Base-by-base conservation (phyloP, 2,888 invertebrate genomes). In the Agapostemon virescens region DNA sequence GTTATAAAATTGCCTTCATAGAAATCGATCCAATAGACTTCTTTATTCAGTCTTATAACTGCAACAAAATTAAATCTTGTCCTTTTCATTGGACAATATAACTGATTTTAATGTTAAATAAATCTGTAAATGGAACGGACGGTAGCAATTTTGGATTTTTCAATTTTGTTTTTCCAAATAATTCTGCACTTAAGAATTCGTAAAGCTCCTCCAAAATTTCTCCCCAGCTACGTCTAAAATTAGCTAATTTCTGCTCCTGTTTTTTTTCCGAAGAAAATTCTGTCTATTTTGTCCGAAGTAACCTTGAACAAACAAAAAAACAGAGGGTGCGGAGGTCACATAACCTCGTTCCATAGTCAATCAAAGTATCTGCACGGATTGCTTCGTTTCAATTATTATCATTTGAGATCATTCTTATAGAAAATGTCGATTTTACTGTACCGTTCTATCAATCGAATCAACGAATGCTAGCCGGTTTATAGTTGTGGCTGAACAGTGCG, bases 291-390 rank as follows among this genome's bases (percentile, higher is more conserved):
- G n/a, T 58, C 17, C 30, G 9, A 30, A 30, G 20, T 61, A 26
- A 26, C 38, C 26, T 66, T 40, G 40, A 40, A 66, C n/a, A 23
- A 40, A 15, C 0, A 26, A 69, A 63, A 38, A 17, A 61, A 58
- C 1, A 63, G 13, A 33, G 52, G 63, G 33, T 77, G 33, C 45
- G n/a, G 13, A 30, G 15, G 9, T 30, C 15, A 42, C 76, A 77
- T 77, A 77, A 77, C 77, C 77, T 77, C 40, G 68, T 30, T 17
- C 69, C 23, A 71, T 42, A 52, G n/a, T 76, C 23, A 15, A 23
- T 30, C 13, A 0, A 49, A 15, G 26, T 23, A 11, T 7, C 36
- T 20, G 15, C 15, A 38, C 17, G n/a, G 5, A 20, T 13, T 45
- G 5, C 26, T 9, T 55, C 1, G 26, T 5, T 58, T 30, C 1